These are phyloP conservation scores for Melipona bicolor DNA, from an alignment of 2,888 invertebrate species.

Conservation along the genomic window DNA sequence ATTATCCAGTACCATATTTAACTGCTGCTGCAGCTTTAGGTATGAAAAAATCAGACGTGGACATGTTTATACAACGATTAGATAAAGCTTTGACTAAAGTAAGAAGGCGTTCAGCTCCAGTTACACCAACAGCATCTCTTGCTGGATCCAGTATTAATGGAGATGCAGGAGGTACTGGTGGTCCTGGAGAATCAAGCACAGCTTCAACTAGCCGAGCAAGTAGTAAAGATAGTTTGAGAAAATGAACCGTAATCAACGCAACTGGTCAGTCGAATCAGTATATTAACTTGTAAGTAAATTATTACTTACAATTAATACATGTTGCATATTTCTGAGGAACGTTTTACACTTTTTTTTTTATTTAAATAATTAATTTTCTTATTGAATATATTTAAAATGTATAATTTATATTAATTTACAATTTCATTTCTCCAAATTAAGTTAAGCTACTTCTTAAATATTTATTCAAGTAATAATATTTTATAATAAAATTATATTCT, in stretches of 20 bases:
- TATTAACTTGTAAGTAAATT: constrained; percentile 78
- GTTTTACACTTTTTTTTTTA: neutral
- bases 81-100: constrained; percentile 86
- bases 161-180: constrained; percentile 79
- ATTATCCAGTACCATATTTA: constrained; percentile 88
- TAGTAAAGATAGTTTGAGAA: constrained; percentile 82
- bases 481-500: constrained; percentile 27
- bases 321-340: constrained; percentile 57
- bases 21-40: constrained; percentile 91
- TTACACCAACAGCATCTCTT: constrained; percentile 81
- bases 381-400: neutral
- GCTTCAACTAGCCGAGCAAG: constrained; percentile 82
- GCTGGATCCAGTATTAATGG: constrained; percentile 82
- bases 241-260: constrained; percentile 83
- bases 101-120: constrained; percentile 80
- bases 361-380: neutral
- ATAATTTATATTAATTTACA: neutral
- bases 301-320: constrained; percentile 62
- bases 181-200: constrained; percentile 81
- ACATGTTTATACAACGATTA: constrained; percentile 88
- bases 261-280: constrained; percentile 82
- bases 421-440: neutral
- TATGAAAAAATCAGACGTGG: constrained; percentile 88
- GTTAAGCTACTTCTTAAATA: neutral
- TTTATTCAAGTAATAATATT: neutral